Evolutionary conservation across 2,797 vertebrate genomes (phyloP).

Genomic region (Ctenopoma kingsleyae): DNA sequence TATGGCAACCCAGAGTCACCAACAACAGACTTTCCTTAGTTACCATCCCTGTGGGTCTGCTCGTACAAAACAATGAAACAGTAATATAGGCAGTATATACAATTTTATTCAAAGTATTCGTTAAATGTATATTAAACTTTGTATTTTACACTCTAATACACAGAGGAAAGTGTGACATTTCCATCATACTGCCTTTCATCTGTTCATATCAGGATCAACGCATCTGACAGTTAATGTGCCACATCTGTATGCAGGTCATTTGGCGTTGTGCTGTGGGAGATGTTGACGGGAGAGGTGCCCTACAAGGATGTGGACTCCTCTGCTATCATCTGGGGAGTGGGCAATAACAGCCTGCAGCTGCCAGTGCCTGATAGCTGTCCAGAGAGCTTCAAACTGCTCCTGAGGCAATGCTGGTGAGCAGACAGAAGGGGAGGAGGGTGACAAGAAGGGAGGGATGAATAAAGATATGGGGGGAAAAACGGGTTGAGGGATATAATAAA

Average conservation of each 20-base stretch:
- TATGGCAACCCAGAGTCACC: constrained; percentile 66
- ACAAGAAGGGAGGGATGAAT: background rate
- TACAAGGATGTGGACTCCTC: constrained; percentile 99
- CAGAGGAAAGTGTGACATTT: constrained; percentile 19
- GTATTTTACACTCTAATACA: too few relatives aligned
- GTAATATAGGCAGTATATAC: background rate
- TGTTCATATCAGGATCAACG: constrained; percentile 10
- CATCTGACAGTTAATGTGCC: constrained; percentile 22
- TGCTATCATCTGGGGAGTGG: constrained; percentile 98
- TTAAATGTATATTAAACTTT: too few relatives aligned
- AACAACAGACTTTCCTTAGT: constrained; percentile 69
- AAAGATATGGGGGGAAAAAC: background rate
- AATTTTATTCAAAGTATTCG: too few relatives aligned
- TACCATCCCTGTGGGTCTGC: constrained; percentile 48
- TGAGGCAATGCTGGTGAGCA: constrained; percentile 96
- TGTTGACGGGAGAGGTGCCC: constrained; percentile 95
- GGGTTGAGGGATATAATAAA: background rate
- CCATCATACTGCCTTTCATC: constrained; percentile 22
- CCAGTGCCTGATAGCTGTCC: constrained; percentile 95
- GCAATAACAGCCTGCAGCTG: constrained; percentile 97
- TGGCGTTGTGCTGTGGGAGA: constrained; percentile 97
- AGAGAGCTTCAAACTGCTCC: constrained; percentile 96
- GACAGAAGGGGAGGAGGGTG: background rate
- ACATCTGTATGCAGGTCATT: constrained; percentile 88
- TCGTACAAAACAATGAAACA: constrained; percentile 30